Conservation (phyloP, 1,140 invertebrate species). For the Halesus radiatus region DNA sequence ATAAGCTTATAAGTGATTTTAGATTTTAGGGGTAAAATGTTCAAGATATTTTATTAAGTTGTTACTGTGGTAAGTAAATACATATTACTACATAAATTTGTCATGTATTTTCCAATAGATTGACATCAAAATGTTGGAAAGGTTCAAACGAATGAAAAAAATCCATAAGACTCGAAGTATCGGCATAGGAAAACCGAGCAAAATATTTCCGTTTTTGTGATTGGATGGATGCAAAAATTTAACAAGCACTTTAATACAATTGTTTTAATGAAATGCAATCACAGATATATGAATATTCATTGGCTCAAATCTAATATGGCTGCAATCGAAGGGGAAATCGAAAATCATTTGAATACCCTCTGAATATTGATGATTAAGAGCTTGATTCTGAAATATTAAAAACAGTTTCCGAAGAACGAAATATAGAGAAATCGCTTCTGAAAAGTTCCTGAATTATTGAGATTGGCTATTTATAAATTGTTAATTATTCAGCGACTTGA, state of each 20-base stretch:
- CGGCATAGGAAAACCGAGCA: not conserved
- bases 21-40: too few relatives aligned
- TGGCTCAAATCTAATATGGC: conserved; percentile 32
- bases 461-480: too few relatives aligned
- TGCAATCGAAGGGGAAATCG: conserved; percentile 42
- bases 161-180: too few relatives aligned
- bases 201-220: conserved; percentile 17
- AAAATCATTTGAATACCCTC: conserved; percentile 51
- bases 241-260: conserved; percentile 33
- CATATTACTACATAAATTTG: too few relatives aligned
- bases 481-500: too few relatives aligned
- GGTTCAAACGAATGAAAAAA: too few relatives aligned
- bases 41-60: too few relatives aligned
- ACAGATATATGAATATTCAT: conserved; percentile 52
- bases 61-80: too few relatives aligned
- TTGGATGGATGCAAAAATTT: conserved; percentile 17
- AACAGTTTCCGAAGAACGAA: conserved; percentile 2
- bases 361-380: conserved; percentile 54
- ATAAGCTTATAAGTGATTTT: too few relatives aligned
- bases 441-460: not conserved
- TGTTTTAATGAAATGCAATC: conserved; percentile 54
- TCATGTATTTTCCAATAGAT: too few relatives aligned
- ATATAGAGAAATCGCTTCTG: not conserved
- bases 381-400: conserved; percentile 36
- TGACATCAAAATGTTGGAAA: too few relatives aligned